Base-by-base conservation (phyloP, 2,113 vertebrate species). In the Chloropsis cyanopogon region DNA sequence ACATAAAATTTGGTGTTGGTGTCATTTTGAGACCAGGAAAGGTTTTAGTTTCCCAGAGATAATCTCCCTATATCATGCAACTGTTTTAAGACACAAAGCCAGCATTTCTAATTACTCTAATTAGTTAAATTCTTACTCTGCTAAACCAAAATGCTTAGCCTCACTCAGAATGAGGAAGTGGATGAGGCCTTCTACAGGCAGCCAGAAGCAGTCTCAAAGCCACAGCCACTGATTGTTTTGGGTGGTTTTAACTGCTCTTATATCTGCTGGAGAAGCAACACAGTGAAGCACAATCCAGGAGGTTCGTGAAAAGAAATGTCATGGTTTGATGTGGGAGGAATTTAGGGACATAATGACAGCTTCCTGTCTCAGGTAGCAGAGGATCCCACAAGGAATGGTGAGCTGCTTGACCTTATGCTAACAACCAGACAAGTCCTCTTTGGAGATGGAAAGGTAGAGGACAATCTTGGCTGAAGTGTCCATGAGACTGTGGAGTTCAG, bases 281-380 rank as follows among this genome's bases (percentile, higher is more conserved):
- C 17, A 28, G 8, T 49, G 42, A 42, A 63, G 35, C 14, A 26
- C 16, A 49, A 39, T 16, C 10, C 29, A 11, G 47, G 14, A 26
- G 15, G 64, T n/a, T 69, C 0, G 0, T 53, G 39, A 39, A 46
- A 44, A 61, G 28, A 14, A 9, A 2, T 12, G 23, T 37, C 37
- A 37, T 37, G 37, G 37, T 37, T 37, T 37, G 37, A 37, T 10
- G 37, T 37, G 37, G 37, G 37, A 37, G 37, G 37, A 37, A 37
- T 37, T 37, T 37, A 37, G 37, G 37, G 37, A 37, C 8, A 37
- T 37, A 37, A 11, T 46, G 54, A 8, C 13, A 39, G 10, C 17
- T 44, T 44, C 11, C 37, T 18, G 11, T 44, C 46, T 14, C 18
- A 12, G n/a, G 23, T 6, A 11, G 18, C 2, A 6, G 8, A 46